Evolutionary conservation across 2,888 invertebrate species (phyloP).

Genomic region (Euproctis similis): DNA sequence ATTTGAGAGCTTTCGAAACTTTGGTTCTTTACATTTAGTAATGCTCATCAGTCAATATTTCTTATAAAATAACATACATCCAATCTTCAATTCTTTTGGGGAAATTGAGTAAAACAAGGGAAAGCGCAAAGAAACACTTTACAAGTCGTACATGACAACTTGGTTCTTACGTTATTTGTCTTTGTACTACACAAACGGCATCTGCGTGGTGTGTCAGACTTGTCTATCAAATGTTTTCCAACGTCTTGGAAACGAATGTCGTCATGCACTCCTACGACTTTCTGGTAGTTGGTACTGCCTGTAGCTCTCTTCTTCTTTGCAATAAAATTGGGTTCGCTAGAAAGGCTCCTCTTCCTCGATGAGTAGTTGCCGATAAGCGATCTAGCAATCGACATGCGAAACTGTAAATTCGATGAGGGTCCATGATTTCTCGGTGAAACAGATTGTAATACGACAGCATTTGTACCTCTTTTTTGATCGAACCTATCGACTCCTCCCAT

Average conservation of each 20-base stretch:
- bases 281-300: conserved; percentile 13
- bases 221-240: conserved; percentile 14
- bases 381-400: conserved; percentile 7
- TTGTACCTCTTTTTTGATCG: conserved; percentile 12
- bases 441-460: conserved; percentile 8
- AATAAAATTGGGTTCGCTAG: conserved; percentile 12
- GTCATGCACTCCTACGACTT: conserved; percentile 11
- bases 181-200: conserved; percentile 12
- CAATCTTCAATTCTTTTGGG: conserved; percentile 4
- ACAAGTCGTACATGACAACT: conserved; percentile 13
- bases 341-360: conserved; percentile 7
- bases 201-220: conserved; percentile 13
- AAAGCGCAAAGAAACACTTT: conserved; percentile 13
- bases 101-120: conserved; percentile 11
- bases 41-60: conserved; percentile 3
- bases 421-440: conserved; percentile 8
- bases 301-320: conserved; percentile 11
- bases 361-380: conserved; percentile 7
- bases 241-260: conserved; percentile 8
- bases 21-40: conserved; percentile 3
- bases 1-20: conserved; percentile 5
- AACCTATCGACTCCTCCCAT: conserved; percentile 19
- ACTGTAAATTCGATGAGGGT: conserved; percentile 6
- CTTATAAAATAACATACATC: conserved; percentile 3
- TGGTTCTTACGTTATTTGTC: conserved; percentile 6